Base-by-base conservation (phyloP, 2,113 vertebrate species). In the Promerops cafer region DNA sequence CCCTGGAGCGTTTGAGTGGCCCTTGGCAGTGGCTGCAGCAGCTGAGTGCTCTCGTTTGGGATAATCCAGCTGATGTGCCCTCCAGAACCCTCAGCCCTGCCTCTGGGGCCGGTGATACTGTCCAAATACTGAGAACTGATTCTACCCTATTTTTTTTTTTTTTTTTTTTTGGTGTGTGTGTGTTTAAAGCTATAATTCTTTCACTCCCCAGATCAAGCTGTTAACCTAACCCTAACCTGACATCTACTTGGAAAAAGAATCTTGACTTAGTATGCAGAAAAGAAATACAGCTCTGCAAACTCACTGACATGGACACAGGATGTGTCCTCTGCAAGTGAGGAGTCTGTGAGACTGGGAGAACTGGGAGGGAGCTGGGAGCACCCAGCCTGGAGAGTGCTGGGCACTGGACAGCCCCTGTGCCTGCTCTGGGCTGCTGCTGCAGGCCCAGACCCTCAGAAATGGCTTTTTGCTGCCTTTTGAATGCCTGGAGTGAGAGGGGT, bases 171-270 rank as follows among this genome's bases (percentile, higher is more conserved):
- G 22, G 9, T 42, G 19, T 71, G 27, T 72, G 30, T 45, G 14
- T 31, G n/a, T 45, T 30, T 24, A 28, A 92, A 94, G 7, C 47
- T 44, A 0, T 64, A 57, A 31, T 79, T 24, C 50, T 75, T 94
- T 63, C 94, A 1, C 93, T 97, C 79, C 52, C 83, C 95, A 98
- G 98, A 57, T 96, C 60, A 97, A 87, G 84, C 72, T 97, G 60
- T 94, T 98, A 56, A 42, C 7, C 44, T 9, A 3, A 42, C 20
- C 52, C 21, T 20, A 57, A 39, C 89, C 97, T 1, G 27, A 76
- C 65, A 92, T 97, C 71, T 94, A 74, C 57, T 60, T 98, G 89
- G 97, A 97, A 94, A 98, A 98, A 49, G 97, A 98, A 74, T 97
- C 98, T 4, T 98, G 98, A 94, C 82, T 98, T 33, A 93, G 97